Percentiles rank a stretch among this genome's conserved stretches.
Conservation (phyloP, 2,113 vertebrate species). For the Perca flavescens region DNA sequence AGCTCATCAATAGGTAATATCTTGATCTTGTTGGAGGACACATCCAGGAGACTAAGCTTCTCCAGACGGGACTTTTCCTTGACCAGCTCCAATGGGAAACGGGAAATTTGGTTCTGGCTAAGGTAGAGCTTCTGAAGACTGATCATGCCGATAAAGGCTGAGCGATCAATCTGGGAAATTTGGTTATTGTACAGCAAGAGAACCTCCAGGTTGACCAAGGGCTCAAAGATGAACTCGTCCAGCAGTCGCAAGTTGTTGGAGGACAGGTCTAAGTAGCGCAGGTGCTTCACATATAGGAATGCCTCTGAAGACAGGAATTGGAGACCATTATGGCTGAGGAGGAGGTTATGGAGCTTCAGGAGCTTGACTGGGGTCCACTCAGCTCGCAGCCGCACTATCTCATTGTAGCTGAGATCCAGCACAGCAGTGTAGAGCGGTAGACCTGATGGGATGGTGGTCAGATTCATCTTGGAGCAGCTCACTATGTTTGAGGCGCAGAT, state of each 20-base stretch:
- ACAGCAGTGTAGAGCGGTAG: constrained; percentile 89
- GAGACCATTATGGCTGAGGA: constrained; percentile 93
- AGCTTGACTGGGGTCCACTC: constrained; percentile 90
- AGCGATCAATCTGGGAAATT: constrained; percentile 89
- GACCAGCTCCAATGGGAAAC: constrained; percentile 93
- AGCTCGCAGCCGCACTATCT: constrained; percentile 85
- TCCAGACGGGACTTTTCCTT: constrained; percentile 87
- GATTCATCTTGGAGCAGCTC: constrained; percentile 93
- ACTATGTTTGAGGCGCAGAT: constrained; percentile 97
- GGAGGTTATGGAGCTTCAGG: constrained; percentile 89
- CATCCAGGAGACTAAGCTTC: constrained; percentile 90
- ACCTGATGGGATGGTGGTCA: constrained; percentile 83
- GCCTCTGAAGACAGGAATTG: constrained; percentile 93
- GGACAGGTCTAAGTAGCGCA: constrained; percentile 94
- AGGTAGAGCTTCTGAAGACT: constrained; percentile 95
- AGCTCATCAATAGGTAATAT: constrained; percentile 86
- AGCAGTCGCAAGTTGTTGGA: constrained; percentile 89
- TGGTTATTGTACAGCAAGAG: constrained; percentile 96
- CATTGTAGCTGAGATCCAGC: constrained; percentile 95
- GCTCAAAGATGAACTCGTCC: constrained; percentile 93
- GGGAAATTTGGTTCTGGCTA: constrained; percentile 92
- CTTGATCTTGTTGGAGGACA: constrained; percentile 93
- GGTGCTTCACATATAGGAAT: constrained; percentile 87
- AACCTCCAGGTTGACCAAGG: constrained; percentile 89
- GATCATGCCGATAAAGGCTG: constrained; percentile 87